Base-by-base conservation (phyloP, 2,888 invertebrate genomes). In the Pecten maximus region DNA sequence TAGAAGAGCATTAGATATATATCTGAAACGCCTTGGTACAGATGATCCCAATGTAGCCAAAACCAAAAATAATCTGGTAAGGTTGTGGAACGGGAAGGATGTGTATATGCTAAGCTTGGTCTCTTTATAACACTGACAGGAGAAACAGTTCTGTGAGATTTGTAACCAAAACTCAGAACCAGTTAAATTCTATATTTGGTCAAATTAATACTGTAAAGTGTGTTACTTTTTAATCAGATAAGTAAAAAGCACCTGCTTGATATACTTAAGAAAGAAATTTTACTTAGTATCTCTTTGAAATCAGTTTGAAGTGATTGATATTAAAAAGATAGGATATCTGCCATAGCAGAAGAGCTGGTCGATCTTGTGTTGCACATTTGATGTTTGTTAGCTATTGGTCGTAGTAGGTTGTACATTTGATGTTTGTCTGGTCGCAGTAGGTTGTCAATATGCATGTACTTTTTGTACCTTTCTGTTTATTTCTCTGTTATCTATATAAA, bases 11-110 rank as follows among this genome's bases (percentile, higher is more conserved):
- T 97, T 99, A 94, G 99, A 99, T 97, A 99, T 99, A 95, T 99
- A 99, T 97, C 99, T 99, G 97, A 98, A 98, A 95, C 98, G 99
- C 96, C 98, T 99, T 89, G 99, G 99, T 54, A 95, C 94, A 87
- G 96, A 96, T 93, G 99, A 99, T 97, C 99, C 99, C 89, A 99
- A 99, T 97, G 99, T 99, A 19, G 99, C 99, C 94, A 99, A 99
- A 97, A 99, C 99, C 87, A 99, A 99, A 98, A 99, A 99, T 97
- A 99, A 99, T 97, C 97, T 99, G 96, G 97, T 96, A 96, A 95
- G 95, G 89, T 44, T 50, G 23, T 50, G 74, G 74, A 35, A 0
- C 6, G 23, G 23, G n/a, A n/a, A 28, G n/a, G 40, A 23, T n/a
- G 19, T 89, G 40, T 40, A 28, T 40, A 15, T 19, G 39, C 48